These are phyloP conservation scores for Monoplex corrugatus DNA, from an alignment of 2,888 invertebrate genomes.

Conservation along the genomic window DNA sequence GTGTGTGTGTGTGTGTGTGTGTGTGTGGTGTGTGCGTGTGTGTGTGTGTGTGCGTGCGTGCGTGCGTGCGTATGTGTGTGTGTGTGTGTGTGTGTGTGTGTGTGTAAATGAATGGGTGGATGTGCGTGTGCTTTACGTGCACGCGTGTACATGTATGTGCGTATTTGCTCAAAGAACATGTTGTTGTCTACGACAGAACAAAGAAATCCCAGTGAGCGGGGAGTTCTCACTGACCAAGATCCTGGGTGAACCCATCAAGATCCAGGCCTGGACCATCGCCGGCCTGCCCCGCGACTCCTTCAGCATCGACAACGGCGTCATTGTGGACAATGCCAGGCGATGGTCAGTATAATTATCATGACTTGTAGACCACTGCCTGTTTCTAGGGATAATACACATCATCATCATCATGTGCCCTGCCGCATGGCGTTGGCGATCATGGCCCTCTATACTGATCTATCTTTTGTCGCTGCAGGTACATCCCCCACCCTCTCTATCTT, in stretches of 20 bases:
- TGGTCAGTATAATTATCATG: conserved; percentile 83
- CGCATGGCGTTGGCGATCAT: no score
- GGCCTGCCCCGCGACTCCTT: conserved; percentile 91
- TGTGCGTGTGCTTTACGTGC: no score
- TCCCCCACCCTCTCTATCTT: no score
- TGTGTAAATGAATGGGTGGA: neutral
- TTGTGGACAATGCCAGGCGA: conserved; percentile 89
- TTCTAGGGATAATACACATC: no score
- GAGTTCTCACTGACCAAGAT: conserved; percentile 88
- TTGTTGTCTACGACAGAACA: conserved; percentile 76
- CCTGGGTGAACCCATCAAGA: conserved; percentile 92
- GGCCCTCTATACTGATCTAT: no score
- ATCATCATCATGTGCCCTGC: no score
- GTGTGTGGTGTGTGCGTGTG: neutral
- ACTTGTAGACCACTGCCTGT: no score
- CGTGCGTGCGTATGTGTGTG: neutral
- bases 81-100: neutral
- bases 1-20: neutral
- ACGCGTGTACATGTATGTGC: no score
- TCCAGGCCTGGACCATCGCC: conserved; percentile 92
- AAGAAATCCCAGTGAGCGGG: conserved; percentile 90
- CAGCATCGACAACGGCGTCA: conserved; percentile 92
- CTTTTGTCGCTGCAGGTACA: no score
- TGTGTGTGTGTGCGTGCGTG: neutral
- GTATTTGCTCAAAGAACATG: neutral